Conservation (phyloP, 2,888 invertebrate genomes). For the Dryobota labecula region DNA sequence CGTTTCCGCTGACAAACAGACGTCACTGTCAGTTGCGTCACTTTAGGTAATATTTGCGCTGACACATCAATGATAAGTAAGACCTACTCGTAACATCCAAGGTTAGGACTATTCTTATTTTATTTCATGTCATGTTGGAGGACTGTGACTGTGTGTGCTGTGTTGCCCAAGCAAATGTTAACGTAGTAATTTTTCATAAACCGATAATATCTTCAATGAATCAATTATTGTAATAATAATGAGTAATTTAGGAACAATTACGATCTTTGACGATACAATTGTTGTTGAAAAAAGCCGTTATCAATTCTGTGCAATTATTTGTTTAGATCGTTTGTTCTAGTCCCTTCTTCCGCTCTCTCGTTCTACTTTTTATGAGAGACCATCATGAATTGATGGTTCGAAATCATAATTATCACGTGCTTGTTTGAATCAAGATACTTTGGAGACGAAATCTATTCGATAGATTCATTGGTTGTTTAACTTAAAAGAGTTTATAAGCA, state of each 20-base stretch:
- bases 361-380: neutral
- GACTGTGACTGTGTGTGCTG: too few relatives aligned
- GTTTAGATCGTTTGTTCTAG: neutral
- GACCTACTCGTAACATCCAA: neutral
- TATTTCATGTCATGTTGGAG: neutral
- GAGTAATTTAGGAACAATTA: constrained; percentile 22
- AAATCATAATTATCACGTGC: too few relatives aligned
- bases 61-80: neutral
- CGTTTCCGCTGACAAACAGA: constrained; percentile 4
- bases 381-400: neutral
- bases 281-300: neutral
- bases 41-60: neutral
- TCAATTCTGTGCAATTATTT: constrained; percentile 1
- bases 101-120: neutral
- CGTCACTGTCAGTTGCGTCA: constrained; percentile 8
- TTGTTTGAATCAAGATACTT: neutral
- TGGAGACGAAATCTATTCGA: neutral
- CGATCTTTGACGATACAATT: constrained; percentile 38
- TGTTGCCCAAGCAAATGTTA: neutral
- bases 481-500: neutral
- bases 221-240: neutral
- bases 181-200: neutral
- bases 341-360: neutral
- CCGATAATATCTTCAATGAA: neutral
- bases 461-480: neutral